Conservation (phyloP, 2,113 vertebrate genomes). For the Microcebus lehilahytsara region DNA sequence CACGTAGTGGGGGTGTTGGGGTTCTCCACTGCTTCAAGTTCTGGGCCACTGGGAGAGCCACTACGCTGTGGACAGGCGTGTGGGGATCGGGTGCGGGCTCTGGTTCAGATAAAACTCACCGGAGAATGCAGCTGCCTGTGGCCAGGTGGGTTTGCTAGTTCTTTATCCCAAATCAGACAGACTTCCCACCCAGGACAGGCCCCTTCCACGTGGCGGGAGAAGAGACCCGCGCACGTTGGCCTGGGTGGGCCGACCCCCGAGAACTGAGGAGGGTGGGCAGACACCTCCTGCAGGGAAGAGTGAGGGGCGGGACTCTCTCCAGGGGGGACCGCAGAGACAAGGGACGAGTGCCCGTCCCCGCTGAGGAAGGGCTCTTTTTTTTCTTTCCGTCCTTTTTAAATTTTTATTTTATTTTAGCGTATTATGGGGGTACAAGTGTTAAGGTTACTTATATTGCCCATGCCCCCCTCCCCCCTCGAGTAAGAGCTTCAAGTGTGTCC, state of each 20-base stretch:
- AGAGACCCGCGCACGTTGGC: background rate
- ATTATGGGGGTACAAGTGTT: too few species aligned
- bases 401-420: too few species aligned
- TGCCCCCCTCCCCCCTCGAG: too few species aligned
- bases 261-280: background rate
- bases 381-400: too few species aligned
- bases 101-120: too few species aligned
- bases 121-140: background rate
- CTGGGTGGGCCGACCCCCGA: too few species aligned
- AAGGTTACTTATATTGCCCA: too few species aligned
- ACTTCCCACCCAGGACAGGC: background rate
- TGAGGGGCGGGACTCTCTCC: background rate
- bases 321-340: background rate
- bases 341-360: too few species aligned
- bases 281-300: background rate
- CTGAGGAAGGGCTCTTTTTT: background rate
- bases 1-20: background rate
- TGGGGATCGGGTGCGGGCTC: background rate
- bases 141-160: background rate
- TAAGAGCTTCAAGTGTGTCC: too few species aligned
- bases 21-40: background rate
- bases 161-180: background rate
- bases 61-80: fast-evolving
- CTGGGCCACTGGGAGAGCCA: too few species aligned
- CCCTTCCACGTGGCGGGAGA: background rate